Conservation (phyloP, 2,888 invertebrate genomes). For the Drosophila multiciliata region DNA sequence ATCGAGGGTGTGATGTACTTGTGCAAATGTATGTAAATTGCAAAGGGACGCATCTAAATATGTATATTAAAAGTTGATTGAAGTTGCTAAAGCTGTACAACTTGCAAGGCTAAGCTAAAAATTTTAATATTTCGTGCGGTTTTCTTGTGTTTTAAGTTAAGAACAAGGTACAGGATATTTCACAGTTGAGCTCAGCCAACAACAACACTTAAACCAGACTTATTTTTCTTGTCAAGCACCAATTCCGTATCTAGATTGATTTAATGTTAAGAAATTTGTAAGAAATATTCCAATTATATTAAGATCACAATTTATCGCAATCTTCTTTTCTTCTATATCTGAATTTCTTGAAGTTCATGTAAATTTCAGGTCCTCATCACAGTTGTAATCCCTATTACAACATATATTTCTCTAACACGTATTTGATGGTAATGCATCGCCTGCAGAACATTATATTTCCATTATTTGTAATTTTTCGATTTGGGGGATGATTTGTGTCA, state of each 20-base stretch:
- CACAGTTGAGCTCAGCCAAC: not conserved
- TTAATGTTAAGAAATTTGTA: not conserved
- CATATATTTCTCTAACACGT: conserved; percentile 1
- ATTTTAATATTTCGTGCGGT: not conserved
- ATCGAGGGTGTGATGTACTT: not conserved
- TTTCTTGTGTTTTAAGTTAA: not conserved
- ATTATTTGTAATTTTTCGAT: conserved; percentile 57
- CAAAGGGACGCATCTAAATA: not conserved
- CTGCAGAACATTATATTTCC: conserved; percentile 59
- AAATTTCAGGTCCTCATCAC: not conserved
- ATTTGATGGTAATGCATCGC: conserved; percentile 8
- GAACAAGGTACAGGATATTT: not conserved
- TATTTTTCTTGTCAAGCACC: not conserved
- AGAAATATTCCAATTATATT: not conserved
- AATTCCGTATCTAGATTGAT: not conserved
- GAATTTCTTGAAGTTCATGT: not conserved
- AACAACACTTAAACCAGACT: not conserved
- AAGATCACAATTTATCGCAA: not conserved
- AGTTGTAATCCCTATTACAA: not conserved
- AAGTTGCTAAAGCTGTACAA: not conserved
- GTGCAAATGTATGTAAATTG: not conserved
- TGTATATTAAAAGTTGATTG: not conserved
- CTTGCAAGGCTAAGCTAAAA: not conserved
- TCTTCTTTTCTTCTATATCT: not conserved
- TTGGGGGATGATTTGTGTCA: conserved; percentile 68